These are phyloP conservation scores for Sinotaia quadrata DNA, from an alignment of 2,888 invertebrate genomes.

Conservation along the genomic window DNA sequence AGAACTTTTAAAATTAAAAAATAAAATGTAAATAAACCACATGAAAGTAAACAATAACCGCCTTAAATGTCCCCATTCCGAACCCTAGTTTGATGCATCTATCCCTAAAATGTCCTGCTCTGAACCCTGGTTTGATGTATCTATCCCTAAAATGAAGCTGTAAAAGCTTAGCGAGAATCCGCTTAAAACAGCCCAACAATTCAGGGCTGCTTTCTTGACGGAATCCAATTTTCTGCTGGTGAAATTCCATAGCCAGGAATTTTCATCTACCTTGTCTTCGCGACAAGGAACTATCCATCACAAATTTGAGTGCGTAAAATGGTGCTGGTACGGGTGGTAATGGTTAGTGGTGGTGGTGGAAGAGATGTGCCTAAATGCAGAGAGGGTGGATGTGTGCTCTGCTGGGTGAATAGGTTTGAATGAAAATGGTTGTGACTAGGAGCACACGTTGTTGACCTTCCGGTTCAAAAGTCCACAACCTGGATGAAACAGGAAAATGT, in stretches of 20 bases:
- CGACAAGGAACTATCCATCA: constrained; percentile 27
- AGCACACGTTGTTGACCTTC: too few species aligned
- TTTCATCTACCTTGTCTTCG: constrained; percentile 30
- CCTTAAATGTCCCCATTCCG: too few species aligned
- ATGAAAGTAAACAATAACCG: too few species aligned
- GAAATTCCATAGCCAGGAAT: constrained; percentile 28
- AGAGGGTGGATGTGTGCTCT: too few species aligned
- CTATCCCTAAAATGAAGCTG: constrained; percentile 15
- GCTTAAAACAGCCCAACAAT: constrained; percentile 1
- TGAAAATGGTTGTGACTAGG: too few species aligned
- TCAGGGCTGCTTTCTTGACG: constrained; percentile 8
- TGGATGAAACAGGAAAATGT: too few species aligned
- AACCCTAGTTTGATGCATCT: too few species aligned
- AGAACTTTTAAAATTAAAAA: too few species aligned
- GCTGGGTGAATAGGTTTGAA: neutral
- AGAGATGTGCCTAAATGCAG: neutral
- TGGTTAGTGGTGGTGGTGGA: neutral
- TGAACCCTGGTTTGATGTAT: neutral
- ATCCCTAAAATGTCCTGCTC: neutral
- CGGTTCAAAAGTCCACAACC: too few species aligned
- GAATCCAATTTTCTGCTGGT: constrained; percentile 30
- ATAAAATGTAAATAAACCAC: too few species aligned
- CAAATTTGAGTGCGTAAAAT: constrained; percentile 5
- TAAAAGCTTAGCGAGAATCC: constrained; percentile 17
- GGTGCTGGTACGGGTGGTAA: neutral